A percentile compares a stretch with the other conserved stretches of the same genome.
phyloP scores from a whole-genome alignment of 2,888 invertebrate species.

The Flabesymbios commensalis region DNA sequence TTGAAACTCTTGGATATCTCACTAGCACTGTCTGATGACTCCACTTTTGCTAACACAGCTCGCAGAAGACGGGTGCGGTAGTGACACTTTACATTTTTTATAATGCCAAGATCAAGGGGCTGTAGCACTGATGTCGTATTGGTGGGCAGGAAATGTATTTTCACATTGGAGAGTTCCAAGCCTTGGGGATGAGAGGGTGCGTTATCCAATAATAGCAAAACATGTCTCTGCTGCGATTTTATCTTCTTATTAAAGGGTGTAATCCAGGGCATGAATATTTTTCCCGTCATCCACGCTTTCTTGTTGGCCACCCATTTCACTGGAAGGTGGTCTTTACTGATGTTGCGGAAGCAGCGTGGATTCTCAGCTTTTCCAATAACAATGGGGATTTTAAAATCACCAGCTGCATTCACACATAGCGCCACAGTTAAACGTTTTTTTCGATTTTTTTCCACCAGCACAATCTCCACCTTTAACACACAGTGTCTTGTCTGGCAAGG shows the following conservation, averaged over 20 bases:
- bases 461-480: no score
- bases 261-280: not conserved
- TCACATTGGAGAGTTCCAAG: not conserved
- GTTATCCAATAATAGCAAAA: not conserved
- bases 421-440: no score
- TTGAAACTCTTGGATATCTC: not conserved
- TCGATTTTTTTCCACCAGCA: not conserved
- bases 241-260: not conserved
- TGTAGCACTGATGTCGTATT: not conserved
- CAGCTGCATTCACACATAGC: no score
- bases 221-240: not conserved
- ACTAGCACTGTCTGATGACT: not conserved
- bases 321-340: not conserved
- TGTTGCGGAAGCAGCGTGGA: not conserved
- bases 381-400: no score
- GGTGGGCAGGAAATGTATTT: not conserved
- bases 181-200: not conserved
- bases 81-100: not conserved
- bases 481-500: no score
- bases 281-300: not conserved
- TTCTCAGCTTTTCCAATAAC: no score
- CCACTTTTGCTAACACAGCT: not conserved
- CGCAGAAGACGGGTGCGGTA: not conserved
- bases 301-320: not conserved
- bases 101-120: not conserved